Conservation (phyloP, 2,113 vertebrate genomes). For the Stomatorhinus ivindoensis region DNA sequence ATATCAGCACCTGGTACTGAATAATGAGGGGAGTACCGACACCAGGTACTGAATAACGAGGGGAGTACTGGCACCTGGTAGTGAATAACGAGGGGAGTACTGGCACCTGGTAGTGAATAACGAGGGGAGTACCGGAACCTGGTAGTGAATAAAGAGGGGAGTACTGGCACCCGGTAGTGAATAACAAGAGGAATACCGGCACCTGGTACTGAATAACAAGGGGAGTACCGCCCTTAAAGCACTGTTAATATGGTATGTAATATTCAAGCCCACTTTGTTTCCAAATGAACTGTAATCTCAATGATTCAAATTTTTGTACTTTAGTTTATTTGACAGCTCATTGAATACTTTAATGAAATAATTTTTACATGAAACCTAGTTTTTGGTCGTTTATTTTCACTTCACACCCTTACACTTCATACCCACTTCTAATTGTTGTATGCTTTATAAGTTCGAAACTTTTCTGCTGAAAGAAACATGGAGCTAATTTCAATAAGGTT, state of each 20-base stretch:
- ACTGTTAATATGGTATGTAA: background rate
- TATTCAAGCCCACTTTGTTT: background rate
- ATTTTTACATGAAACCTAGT: background rate
- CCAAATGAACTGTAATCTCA: background rate
- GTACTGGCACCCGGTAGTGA: background rate
- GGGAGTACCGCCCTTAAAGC: background rate
- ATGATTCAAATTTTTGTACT: background rate
- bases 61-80: background rate
- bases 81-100: background rate
- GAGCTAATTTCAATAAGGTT: background rate
- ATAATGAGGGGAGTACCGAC: no score
- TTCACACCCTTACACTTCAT: background rate
- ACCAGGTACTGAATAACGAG: no score
- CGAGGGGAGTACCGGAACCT: background rate
- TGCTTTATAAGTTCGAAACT: background rate
- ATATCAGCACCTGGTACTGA: no score
- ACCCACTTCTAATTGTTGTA: background rate
- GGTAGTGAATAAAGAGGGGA: background rate
- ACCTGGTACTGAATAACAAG: background rate
- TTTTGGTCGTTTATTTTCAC: background rate
- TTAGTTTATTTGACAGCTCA: background rate
- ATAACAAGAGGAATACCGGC: background rate
- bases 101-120: background rate
- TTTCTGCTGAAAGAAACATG: background rate
- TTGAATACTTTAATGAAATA: background rate